A percentile compares a stretch with the other conserved stretches of the same genome.
These are phyloP conservation scores for Cryptophagus acutangulus DNA, from an alignment of 2,888 invertebrate genomes.

Conservation along the genomic window DNA sequence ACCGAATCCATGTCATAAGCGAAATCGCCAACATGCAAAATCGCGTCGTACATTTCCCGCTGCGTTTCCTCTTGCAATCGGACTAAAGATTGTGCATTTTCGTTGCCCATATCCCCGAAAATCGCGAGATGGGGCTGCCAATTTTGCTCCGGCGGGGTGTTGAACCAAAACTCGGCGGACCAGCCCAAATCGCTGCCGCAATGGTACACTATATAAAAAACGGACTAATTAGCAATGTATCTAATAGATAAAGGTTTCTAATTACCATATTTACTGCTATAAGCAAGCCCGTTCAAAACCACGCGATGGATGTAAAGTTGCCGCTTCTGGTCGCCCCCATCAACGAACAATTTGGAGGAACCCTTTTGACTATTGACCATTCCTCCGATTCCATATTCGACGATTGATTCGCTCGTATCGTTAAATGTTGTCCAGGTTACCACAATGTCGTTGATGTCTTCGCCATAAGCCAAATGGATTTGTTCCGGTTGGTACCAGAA, in stretches of 20 bases:
- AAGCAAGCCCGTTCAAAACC: conserved; percentile 55
- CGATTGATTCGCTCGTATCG: conserved; percentile 61
- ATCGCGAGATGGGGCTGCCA: conserved; percentile 82
- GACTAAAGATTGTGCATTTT: conserved; percentile 81
- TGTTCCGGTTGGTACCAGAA: conserved; percentile 61
- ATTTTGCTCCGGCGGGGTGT: conserved; percentile 61
- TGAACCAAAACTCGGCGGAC: conserved; percentile 76
- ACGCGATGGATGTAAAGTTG: conserved; percentile 77
- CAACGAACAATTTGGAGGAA: conserved; percentile 59
- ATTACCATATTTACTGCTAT: conserved; percentile 61
- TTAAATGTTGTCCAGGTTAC: conserved; percentile 81
- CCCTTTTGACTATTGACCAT: conserved; percentile 56
- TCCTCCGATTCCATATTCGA: conserved; percentile 68
- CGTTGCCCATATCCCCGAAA: conserved; percentile 92
- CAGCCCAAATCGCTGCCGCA: conserved; percentile 76
- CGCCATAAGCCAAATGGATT: conserved; percentile 63
- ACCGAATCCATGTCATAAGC: conserved; percentile 87
- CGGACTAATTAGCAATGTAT: too few species aligned
- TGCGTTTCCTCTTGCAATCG: conserved; percentile 81
- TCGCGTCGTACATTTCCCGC: conserved; percentile 73
- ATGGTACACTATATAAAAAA: conserved; percentile 65
- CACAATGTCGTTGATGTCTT: conserved; percentile 62
- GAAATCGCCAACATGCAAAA: conserved; percentile 91
- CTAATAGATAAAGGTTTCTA: too few species aligned
- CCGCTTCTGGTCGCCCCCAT: conserved; percentile 63